phyloP scores from a whole-genome alignment of 53 echinoderm and acorn worm species.

The Actinopyga echinites region DNA sequence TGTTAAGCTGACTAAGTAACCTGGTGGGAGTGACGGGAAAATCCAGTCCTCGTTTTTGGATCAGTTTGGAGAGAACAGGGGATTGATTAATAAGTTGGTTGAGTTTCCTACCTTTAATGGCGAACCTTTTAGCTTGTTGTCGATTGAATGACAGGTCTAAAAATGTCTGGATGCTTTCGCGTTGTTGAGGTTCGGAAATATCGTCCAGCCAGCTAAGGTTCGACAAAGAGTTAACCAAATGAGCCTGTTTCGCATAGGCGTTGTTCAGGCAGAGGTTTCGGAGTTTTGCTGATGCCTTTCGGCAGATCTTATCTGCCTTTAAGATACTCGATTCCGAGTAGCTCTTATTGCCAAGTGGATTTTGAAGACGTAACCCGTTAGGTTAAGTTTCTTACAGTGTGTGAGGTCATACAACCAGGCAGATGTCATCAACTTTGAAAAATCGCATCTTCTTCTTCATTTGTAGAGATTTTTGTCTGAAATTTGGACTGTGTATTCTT shows the following conservation, averaged over 20 bases:
- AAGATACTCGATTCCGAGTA: background rate
- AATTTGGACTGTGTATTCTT: too few relatives aligned
- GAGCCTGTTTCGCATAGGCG: background rate
- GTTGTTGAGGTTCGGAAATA: background rate
- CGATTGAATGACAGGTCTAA: background rate
- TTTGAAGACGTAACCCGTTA: background rate
- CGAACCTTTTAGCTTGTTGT: background rate
- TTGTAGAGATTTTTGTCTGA: too few relatives aligned
- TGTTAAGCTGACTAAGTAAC: too few relatives aligned
- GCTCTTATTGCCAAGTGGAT: background rate
- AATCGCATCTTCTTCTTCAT: too few relatives aligned
- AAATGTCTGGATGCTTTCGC: background rate
- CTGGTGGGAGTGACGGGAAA: too few relatives aligned
- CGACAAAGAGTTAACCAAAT: background rate
- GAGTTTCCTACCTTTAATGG: background rate
- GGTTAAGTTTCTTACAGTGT: background rate
- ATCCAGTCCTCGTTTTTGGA: too few relatives aligned
- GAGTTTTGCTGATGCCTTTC: background rate
- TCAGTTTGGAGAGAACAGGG: too few relatives aligned
- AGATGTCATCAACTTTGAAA: too few relatives aligned
- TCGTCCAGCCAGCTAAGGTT: background rate
- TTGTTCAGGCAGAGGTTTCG: background rate
- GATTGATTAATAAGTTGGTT: background rate
- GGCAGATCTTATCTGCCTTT: background rate
- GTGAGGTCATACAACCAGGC: too few relatives aligned